phyloP scores from a whole-genome alignment of 2,888 invertebrate species.

The Scaptomyza cyrtandrae region DNA sequence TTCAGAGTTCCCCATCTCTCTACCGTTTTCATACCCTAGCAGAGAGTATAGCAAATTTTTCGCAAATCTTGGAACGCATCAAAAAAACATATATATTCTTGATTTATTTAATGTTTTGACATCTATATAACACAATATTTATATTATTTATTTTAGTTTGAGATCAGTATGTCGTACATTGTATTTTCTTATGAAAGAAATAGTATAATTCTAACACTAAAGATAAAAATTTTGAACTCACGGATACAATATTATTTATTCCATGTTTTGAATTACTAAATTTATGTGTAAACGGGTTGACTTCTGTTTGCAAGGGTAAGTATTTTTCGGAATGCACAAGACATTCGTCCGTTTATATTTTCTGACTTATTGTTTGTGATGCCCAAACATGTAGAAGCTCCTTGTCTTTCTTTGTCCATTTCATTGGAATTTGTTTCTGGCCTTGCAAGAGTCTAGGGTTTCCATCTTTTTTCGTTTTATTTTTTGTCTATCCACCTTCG shows the following conservation, averaged over 20 bases:
- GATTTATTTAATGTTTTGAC: too few species aligned
- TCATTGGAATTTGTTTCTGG: slow-evolving; percentile 62
- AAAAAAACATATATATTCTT: too few species aligned
- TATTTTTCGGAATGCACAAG: neutral
- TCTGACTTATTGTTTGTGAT: slow-evolving; percentile 15
- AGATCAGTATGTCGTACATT: too few species aligned
- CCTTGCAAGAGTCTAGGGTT: slow-evolving; percentile 15
- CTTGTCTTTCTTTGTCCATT: slow-evolving; percentile 39
- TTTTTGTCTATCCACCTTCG: slow-evolving; percentile 6
- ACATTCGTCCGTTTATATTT: neutral
- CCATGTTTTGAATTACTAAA: too few species aligned
- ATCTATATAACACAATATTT: too few species aligned
- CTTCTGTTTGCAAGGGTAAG: neutral
- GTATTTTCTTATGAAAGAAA: too few species aligned
- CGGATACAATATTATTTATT: too few species aligned
- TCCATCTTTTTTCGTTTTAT: slow-evolving; percentile 1
- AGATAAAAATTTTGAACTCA: too few species aligned
- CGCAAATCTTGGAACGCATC: neutral
- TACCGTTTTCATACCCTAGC: neutral
- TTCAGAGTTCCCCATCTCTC: neutral
- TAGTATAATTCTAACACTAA: too few species aligned
- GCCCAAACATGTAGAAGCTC: slow-evolving; percentile 22
- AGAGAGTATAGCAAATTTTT: neutral
- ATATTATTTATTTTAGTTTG: too few species aligned
- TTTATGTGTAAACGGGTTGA: too few species aligned